Percentiles rank a stretch among this genome's conserved stretches.
These are phyloP conservation scores for Apogon hyalosoma DNA, from an alignment of 2,797 vertebrate species.

Conservation along the genomic window DNA sequence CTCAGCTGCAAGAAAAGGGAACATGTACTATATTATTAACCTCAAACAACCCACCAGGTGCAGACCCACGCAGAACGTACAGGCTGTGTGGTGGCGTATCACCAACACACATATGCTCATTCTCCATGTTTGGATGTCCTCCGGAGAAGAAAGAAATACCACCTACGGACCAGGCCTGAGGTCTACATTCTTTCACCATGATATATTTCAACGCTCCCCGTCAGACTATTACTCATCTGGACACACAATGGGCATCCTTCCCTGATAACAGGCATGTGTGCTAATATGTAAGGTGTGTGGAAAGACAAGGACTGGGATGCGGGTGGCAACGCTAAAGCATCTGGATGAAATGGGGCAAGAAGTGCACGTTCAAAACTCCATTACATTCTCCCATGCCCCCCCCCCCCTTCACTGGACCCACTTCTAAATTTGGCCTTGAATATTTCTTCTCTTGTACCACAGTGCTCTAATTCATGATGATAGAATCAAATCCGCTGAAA, in stretches of 20 bases:
- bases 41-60: slow-evolving; percentile 42
- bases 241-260: slow-evolving; percentile 68
- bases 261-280: slow-evolving; percentile 69
- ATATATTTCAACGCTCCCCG: slow-evolving; percentile 54
- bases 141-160: slow-evolving; percentile 57
- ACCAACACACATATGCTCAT: slow-evolving; percentile 28
- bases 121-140: slow-evolving; percentile 48
- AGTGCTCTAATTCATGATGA: slow-evolving; percentile 56
- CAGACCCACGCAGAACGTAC: slow-evolving; percentile 6
- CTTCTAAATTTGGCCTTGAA: slow-evolving; percentile 55
- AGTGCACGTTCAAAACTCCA: slow-evolving; percentile 24
- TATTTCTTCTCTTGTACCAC: slow-evolving; percentile 31
- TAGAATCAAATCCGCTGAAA: slow-evolving; percentile 48
- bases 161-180: slow-evolving; percentile 52
- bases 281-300: slow-evolving; percentile 73
- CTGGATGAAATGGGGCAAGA: slow-evolving; percentile 63
- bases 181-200: slow-evolving; percentile 70
- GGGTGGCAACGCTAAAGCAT: slow-evolving; percentile 61
- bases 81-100: slow-evolving; percentile 13
- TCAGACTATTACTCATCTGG: slow-evolving; percentile 71
- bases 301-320: slow-evolving; percentile 64
- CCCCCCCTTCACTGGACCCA: slow-evolving; percentile 14
- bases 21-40: slow-evolving; percentile 54
- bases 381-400: slow-evolving; percentile 39
- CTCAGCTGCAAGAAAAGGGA: slow-evolving; percentile 87